Conservation (phyloP, 2,888 invertebrate species). For the Parasteatoda lunata region DNA sequence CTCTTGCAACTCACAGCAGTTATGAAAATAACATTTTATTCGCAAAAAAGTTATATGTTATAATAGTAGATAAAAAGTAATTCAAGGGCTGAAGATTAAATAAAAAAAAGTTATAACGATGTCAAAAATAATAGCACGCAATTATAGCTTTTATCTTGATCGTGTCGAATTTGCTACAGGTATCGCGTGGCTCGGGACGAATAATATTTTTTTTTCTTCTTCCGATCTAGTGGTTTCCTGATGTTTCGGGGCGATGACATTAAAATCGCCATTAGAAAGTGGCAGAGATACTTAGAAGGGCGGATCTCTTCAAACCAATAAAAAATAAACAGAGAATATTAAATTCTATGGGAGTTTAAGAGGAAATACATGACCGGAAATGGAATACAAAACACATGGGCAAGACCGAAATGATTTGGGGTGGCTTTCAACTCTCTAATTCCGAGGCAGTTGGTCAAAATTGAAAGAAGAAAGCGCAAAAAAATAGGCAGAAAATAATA, state of each 20-base stretch:
- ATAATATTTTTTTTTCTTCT: neutral
- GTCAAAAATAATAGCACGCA: conserved; percentile 39
- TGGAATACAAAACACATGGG: neutral
- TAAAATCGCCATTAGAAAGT: conserved; percentile 33
- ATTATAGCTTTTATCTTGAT: conserved; percentile 39
- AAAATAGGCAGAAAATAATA: neutral
- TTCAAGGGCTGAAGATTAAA: neutral
- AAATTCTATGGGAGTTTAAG: neutral
- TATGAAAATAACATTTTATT: no score
- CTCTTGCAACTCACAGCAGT: no score
- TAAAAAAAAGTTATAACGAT: conserved; percentile 7
- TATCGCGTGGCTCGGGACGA: neutral
- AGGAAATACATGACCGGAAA: conserved; percentile 20
- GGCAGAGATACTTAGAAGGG: conserved; percentile 15
- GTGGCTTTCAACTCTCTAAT: conserved; percentile 4
- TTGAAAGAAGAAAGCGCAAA: neutral
- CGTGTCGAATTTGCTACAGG: conserved; percentile 34
- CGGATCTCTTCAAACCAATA: neutral
- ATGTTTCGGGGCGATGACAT: conserved; percentile 7
- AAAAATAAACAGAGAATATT: neutral
- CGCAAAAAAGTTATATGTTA: no score
- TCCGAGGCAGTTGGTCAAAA: neutral
- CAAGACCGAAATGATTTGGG: neutral
- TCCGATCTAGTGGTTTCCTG: neutral
- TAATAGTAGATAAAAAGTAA: no score